These are phyloP conservation scores for Lepus townsendii DNA, from an alignment of 2,797 vertebrate species.

Conservation along the genomic window DNA sequence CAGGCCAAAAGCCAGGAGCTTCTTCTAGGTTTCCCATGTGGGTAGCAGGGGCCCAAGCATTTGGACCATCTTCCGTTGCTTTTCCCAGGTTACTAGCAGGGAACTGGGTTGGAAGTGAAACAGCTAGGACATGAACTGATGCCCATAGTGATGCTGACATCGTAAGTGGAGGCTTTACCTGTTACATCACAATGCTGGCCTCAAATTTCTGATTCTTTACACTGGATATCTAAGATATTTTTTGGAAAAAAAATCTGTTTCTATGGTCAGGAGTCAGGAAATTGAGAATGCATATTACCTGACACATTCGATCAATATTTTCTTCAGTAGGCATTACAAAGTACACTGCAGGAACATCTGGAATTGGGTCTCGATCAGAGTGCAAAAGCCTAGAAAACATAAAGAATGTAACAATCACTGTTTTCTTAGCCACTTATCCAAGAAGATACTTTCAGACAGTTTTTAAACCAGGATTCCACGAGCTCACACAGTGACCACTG, in stretches of 20 bases:
- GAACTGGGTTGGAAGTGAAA: too few species aligned
- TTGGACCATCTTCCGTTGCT: too few species aligned
- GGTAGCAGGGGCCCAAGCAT: too few species aligned
- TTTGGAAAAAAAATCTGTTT: background rate
- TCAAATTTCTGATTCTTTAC: slow-evolving; percentile 16
- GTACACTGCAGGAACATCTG: slow-evolving; percentile 97
- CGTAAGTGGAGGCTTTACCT: too few species aligned
- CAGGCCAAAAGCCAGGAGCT: too few species aligned
- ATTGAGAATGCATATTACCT: slow-evolving; percentile 89
- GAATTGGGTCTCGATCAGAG: slow-evolving; percentile 97
- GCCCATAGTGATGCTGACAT: too few species aligned
- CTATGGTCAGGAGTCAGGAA: slow-evolving; percentile 8
- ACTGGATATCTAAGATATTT: background rate
- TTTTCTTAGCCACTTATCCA: slow-evolving; percentile 1
- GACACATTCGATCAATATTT: slow-evolving; percentile 98
- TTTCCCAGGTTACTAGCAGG: too few species aligned
- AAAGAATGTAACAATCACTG: slow-evolving; percentile 43
- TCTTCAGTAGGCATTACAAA: slow-evolving; percentile 99
- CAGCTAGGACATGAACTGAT: too few species aligned
- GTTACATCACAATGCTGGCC: too few species aligned
- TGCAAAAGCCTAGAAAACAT: slow-evolving; percentile 93
- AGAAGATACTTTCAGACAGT: slow-evolving; percentile 22
- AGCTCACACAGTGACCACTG: background rate
- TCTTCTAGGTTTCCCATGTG: too few species aligned
- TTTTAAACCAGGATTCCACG: slow-evolving; percentile 8